These are phyloP conservation scores for Haliclona indistincta DNA, from an alignment of 37 sponge, comb jelly and placozoan genomes.

Conservation along the genomic window DNA sequence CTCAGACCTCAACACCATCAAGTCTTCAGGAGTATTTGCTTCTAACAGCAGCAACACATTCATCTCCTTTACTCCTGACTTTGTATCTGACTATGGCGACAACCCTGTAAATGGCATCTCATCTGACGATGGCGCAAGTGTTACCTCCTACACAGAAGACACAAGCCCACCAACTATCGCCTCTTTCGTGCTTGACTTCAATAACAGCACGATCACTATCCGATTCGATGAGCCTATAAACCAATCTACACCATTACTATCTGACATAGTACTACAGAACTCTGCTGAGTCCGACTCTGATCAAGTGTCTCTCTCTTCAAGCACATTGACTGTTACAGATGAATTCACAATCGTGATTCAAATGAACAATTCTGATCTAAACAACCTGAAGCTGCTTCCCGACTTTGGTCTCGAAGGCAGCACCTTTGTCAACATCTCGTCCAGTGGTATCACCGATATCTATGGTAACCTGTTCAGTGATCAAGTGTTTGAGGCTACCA, in stretches of 20 bases:
- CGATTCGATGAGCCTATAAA: slow-evolving; percentile 78
- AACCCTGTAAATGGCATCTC: slow-evolving; percentile 24
- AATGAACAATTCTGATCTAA: slow-evolving; percentile 57
- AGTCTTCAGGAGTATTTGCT: slow-evolving; percentile 50
- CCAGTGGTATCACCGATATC: slow-evolving; percentile 52
- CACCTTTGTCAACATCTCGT: slow-evolving; percentile 56
- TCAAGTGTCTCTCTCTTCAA: slow-evolving; percentile 29
- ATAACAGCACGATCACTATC: slow-evolving; percentile 49
- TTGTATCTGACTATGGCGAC: slow-evolving; percentile 63
- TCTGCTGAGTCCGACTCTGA: background rate
- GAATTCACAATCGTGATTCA: slow-evolving; percentile 45
- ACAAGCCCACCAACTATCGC: slow-evolving; percentile 33
- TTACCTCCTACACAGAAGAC: slow-evolving; percentile 31
- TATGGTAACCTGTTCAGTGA: slow-evolving; percentile 56
- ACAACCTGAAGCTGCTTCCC: slow-evolving; percentile 55
- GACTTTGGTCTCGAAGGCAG: slow-evolving; percentile 53
- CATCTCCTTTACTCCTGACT: slow-evolving; percentile 47
- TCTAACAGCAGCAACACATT: slow-evolving; percentile 33
- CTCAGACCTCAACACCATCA: slow-evolving; percentile 62
- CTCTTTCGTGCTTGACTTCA: slow-evolving; percentile 53
- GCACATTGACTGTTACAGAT: slow-evolving; percentile 26
- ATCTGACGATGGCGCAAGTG: slow-evolving; percentile 28
- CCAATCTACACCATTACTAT: slow-evolving; percentile 40
- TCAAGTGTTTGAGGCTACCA: slow-evolving; percentile 26
- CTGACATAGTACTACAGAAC: slow-evolving; percentile 47